Evolutionary conservation across 1,140 invertebrate genomes (phyloP).

Genomic region (Drosophila lacteicornis): DNA sequence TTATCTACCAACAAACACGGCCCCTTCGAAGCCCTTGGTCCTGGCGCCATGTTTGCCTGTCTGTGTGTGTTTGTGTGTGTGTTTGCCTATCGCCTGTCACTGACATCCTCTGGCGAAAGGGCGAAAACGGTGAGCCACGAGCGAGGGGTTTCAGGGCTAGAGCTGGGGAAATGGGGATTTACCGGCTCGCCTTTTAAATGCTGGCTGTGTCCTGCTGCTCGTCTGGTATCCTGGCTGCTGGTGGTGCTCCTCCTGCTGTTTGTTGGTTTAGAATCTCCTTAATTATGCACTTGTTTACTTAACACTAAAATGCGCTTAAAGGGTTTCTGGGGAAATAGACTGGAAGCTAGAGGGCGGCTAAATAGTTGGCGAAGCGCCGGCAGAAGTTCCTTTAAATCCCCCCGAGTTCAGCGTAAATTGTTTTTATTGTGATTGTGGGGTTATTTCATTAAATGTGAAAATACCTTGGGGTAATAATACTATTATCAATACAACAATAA

Average conservation of each 20-base stretch:
- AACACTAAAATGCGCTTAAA: conserved; percentile 59
- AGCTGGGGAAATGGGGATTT: conserved; percentile 6
- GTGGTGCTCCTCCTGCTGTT: conserved; percentile 32
- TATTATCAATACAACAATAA: neutral
- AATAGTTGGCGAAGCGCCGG: conserved; percentile 29
- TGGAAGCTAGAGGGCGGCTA: conserved; percentile 27
- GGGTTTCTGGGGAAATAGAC: conserved; percentile 52
- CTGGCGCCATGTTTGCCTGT: conserved; percentile 7
- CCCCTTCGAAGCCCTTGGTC: conserved; percentile 12
- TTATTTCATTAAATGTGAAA: neutral
- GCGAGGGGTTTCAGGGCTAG: neutral
- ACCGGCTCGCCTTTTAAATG: conserved; percentile 53
- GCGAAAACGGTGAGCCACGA: conserved; percentile 17
- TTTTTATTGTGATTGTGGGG: neutral
- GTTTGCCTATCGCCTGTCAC: conserved; percentile 74
- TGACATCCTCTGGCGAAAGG: conserved; percentile 60
- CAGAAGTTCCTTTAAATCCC: neutral
- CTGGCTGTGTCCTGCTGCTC: conserved; percentile 31
- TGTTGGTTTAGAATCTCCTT: conserved; percentile 53
- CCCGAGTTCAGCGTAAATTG: neutral
- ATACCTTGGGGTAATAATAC: neutral
- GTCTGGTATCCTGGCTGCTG: conserved; percentile 23
- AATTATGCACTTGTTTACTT: conserved; percentile 69
- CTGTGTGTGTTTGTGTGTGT: conserved; percentile 22
- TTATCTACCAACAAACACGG: conserved; percentile 50